phyloP scores from a whole-genome alignment of 2,113 vertebrate species.

The Salvelinus fontinalis region DNA sequence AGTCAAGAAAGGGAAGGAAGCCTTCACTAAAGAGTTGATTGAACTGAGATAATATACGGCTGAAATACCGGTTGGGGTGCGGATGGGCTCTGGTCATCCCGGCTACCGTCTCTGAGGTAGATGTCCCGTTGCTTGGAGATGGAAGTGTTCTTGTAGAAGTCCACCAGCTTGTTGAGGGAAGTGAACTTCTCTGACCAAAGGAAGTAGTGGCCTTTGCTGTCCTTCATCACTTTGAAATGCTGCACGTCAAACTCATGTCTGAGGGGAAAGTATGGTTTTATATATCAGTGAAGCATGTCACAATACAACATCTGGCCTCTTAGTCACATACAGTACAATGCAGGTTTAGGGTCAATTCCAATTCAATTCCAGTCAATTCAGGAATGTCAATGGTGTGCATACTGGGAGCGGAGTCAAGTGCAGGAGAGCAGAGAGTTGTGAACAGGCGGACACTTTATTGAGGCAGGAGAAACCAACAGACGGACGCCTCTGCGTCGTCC shows the following conservation, averaged over 20 bases:
- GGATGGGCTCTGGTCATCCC: slow-evolving; percentile 50
- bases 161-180: slow-evolving; percentile 93
- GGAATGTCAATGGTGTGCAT: too few species aligned
- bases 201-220: slow-evolving; percentile 87
- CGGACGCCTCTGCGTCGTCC: too few species aligned
- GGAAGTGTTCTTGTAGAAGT: slow-evolving; percentile 85
- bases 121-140: slow-evolving; percentile 92
- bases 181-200: slow-evolving; percentile 94
- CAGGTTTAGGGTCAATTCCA: too few species aligned
- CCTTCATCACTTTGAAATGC: slow-evolving; percentile 96
- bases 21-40: neutral
- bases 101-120: slow-evolving; percentile 79
- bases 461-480: too few species aligned
- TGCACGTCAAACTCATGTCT: slow-evolving; percentile 93
- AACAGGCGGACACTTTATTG: too few species aligned
- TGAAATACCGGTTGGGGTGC: slow-evolving; percentile 33
- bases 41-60: neutral
- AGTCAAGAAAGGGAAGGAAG: neutral
- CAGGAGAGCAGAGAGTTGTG: too few species aligned
- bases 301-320: neutral
- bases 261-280: neutral
- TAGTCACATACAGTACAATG: too few species aligned
- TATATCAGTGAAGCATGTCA: neutral
- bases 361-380: too few species aligned
- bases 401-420: too few species aligned